Evolutionary conservation across 2,888 invertebrate genomes (phyloP).

Genomic region (Brachylomia viminalis): DNA sequence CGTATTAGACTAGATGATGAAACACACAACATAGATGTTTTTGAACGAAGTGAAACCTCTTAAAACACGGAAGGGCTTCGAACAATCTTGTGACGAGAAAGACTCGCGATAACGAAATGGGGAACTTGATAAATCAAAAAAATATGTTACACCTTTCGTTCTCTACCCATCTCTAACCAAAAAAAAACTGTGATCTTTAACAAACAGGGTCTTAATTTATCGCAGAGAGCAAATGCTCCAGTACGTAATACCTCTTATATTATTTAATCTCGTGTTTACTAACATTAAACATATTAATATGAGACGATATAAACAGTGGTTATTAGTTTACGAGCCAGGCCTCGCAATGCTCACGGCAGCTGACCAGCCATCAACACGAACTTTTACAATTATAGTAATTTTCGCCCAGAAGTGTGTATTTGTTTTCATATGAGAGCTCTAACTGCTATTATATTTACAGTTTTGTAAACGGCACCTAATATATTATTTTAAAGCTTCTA

Average conservation of each 20-base stretch:
- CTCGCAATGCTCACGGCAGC: slow-evolving; percentile 36
- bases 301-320: slow-evolving; percentile 4
- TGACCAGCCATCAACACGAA: slow-evolving; percentile 38
- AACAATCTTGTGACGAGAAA: neutral
- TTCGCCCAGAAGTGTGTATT: slow-evolving; percentile 18
- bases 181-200: neutral
- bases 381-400: slow-evolving; percentile 32
- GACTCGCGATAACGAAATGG: neutral
- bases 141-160: neutral
- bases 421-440: slow-evolving; percentile 11
- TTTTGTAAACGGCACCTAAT: neutral
- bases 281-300: slow-evolving; percentile 26
- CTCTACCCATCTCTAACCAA: neutral
- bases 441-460: neutral
- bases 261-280: slow-evolving; percentile 18
- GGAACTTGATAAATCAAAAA: neutral
- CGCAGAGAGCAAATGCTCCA: neutral
- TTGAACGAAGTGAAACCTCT: neutral
- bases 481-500: neutral
- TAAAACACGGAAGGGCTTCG: neutral
- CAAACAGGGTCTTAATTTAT: neutral
- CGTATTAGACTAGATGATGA: neutral
- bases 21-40: neutral
- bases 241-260: neutral
- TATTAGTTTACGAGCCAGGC: slow-evolving; percentile 40